Base-by-base conservation (phyloP, 2,888 invertebrate species). In the Dione juno region DNA sequence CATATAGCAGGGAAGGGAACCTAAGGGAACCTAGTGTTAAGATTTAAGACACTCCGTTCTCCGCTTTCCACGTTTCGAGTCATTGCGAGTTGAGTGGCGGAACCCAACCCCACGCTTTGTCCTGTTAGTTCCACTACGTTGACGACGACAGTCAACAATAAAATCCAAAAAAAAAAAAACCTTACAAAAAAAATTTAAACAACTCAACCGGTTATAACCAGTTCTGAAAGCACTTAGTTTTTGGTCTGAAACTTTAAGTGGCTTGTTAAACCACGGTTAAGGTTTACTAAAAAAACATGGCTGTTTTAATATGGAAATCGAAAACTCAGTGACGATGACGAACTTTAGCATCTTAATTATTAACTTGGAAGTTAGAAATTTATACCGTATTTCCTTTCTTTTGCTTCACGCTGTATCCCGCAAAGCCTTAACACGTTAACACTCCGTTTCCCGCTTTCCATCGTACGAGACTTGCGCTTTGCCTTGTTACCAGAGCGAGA, bases 161-260 rank as follows among this genome's bases (percentile, higher is more conserved):
- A 28, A 61, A 16, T 58, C 9, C 28, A 14, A 61, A 28, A 21
- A 63, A 48, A n/a, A 13, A 40, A 9, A 37, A 37, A n/a, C n/a
- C n/a, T n/a, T n/a, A n/a, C n/a, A n/a, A 10, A 58, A 40, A 37
- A 16, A 41, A 41, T 3, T 1, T 7, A 19, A 40, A 11, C 19
- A 13, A 50, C 40, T 14, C 9, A 50, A 21, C 50, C 64, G 50
- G 50, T 52, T 64, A 35, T 35, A 64, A 64, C 64, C 64, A 48
- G 50, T 61, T 61, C 16, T 61, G 35, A 61, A 61, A 61, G 45
- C 61, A 45, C 61, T 61, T 61, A 45, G 61, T 61, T 45, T 45
- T 45, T 61, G 45, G 61, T 64, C 19, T 64, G 50, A 48, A 64
- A 64, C 50, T 64, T 64, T 35, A 50, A 64, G 64, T 64, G 48